Evolutionary conservation across 2,888 invertebrate genomes (phyloP).

Genomic region (Gari tellinella): DNA sequence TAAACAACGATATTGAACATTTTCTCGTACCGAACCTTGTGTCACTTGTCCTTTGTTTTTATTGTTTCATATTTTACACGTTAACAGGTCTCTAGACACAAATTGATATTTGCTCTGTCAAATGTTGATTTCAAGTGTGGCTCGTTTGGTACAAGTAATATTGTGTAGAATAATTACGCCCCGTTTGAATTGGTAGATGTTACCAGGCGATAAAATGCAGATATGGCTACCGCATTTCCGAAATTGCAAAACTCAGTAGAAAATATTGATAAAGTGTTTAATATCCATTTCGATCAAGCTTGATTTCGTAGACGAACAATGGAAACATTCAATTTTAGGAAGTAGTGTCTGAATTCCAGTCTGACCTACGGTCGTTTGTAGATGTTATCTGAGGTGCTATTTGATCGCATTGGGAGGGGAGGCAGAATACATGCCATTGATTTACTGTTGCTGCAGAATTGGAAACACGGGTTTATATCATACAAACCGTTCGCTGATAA

Average conservation of each 20-base stretch:
- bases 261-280: conserved; percentile 35
- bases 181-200: conserved; percentile 9
- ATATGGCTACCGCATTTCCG: conserved; percentile 5
- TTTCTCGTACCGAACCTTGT: no score
- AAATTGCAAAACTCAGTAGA: conserved; percentile 25
- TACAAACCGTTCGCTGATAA: no score
- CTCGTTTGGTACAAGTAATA: background rate
- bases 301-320: conserved; percentile 18
- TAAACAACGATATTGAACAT: no score
- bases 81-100: no score
- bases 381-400: conserved; percentile 38
- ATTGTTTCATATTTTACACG: no score
- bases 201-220: conserved; percentile 11
- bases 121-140: background rate
- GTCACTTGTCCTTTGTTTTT: no score
- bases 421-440: conserved; percentile 7
- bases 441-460: conserved; percentile 13
- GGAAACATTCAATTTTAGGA: conserved; percentile 50
- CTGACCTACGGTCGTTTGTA: conserved; percentile 38
- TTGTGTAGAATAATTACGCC: conserved; percentile 4
- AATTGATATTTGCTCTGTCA: no score
- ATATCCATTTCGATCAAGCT: conserved; percentile 36
- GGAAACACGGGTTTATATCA: no score
- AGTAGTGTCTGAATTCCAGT: conserved; percentile 46
- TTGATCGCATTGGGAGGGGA: conserved; percentile 17